phyloP scores from a whole-genome alignment of 2,113 vertebrate species.

The Heptranchias perlo region DNA sequence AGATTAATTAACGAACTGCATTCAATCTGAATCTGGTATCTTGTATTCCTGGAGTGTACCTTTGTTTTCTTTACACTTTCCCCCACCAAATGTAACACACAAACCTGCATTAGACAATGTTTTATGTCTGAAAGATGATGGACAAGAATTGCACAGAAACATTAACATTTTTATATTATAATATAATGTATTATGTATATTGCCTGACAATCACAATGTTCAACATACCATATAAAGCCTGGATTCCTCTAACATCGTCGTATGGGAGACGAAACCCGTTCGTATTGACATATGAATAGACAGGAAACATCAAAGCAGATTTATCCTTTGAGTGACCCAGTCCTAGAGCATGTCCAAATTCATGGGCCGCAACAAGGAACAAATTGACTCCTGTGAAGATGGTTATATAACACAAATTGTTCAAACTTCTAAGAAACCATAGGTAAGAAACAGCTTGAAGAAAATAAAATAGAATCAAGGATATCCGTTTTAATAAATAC shows the following conservation, averaged over 20 bases:
- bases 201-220: not conserved
- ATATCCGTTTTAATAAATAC: not conserved
- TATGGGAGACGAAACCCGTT: constrained; percentile 68
- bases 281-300: constrained; percentile 72
- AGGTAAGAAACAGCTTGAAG: not conserved
- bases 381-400: constrained; percentile 60
- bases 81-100: not conserved
- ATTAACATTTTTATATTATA: not conserved
- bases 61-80: not conserved
- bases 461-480: not conserved
- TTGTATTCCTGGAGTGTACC: not conserved
- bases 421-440: not conserved
- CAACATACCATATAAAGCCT: constrained; percentile 66
- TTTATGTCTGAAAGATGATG: not conserved
- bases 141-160: not conserved
- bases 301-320: constrained; percentile 70
- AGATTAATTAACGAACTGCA: not conserved
- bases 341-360: constrained; percentile 68
- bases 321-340: constrained; percentile 69
- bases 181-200: not conserved
- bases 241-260: constrained; percentile 72
- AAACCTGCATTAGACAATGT: not conserved
- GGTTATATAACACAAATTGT: not conserved
- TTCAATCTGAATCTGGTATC: not conserved
- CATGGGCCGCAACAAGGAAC: constrained; percentile 69